Base-by-base conservation (phyloP, 1,140 invertebrate genomes). In the Lordiphosa mommai region DNA sequence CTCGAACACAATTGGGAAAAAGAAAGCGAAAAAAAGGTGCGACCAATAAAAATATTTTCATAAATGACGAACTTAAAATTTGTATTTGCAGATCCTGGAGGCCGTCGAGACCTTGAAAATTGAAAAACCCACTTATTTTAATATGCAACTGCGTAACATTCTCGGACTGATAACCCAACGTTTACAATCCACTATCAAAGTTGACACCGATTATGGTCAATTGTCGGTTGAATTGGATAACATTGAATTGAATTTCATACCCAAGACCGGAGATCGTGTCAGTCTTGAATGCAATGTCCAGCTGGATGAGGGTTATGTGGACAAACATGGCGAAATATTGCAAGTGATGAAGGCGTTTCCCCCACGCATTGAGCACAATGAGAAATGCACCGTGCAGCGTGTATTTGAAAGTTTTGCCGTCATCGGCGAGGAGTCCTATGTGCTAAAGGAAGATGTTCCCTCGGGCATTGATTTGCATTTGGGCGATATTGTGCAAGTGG, bases 191-290 rank as follows among this genome's bases (percentile, higher is more conserved):
- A n/a, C 48, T 7, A 70, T 88, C 38, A 58, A 88, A 8, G 90
- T 92, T 4, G 89, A 89, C 43, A 88, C 92, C 0, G 90, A 91
- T 29, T 90, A 91, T 9, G 88, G 88, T 51, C 88, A 91, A 33
- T 64, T 92, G 9, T 87, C 70, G 36, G 88, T 93, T 43, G 88
- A 90, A 56, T 77, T 94, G 17, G 91, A 93, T 60, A 85, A 90
- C 34, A 89, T 93, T 2, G 74, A 88, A 63, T 65, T 87, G 2
- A 88, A 71, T 34, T 91, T 91, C 60, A 57, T 91, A 13, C 91
- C 91, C 38, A 52, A 61, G 10, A 48, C 34, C 10, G 77, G 85
- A 4, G 87, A 88, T 40, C 44, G 60, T 12, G 65, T 88, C 1
- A 30, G 34, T 37, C 43, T 88, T 4, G 48, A 55, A 40, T 89